Base-by-base conservation (phyloP, 2,888 invertebrate genomes). In the Odiellus spinosus region DNA sequence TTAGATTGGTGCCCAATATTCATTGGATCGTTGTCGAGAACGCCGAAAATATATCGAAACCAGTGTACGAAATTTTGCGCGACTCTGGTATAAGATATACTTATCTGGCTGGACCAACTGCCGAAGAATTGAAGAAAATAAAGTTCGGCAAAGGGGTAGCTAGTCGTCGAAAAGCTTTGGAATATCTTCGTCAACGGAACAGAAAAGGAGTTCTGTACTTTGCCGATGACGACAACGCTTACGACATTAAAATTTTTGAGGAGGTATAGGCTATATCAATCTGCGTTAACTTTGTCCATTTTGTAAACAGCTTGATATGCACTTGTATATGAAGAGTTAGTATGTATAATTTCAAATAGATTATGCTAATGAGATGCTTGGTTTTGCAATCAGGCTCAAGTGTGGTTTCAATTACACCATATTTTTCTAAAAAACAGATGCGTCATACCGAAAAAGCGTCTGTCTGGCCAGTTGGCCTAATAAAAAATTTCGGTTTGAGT, bases 11-110 rank as follows among this genome's bases (percentile, higher is more conserved):
- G 11, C 40, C 40, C 52, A 83, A 85, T 63, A 72, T 93, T 48
- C 82, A 87, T 63, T 93, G 93, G 93, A 78, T 93, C 55, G 71
- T 93, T 41, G 75, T 93, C 32, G 93, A 93, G 68, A 93, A 93
- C 66, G 73, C 85, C 0, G 69, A 71, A n/a, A 64, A 64, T 10
- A 82, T 76, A 61, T 79, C 80, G 1, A 64, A 67, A 17, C 69
- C 86, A 46, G 84, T 93, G 2, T 71, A 71, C 6, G 77, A 78
- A 52, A 69, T 88, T n/a, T 68, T 91, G 17, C 68, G 71, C 50
- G 74, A 75, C 40, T 77, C 79, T 36, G 75, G 73, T 10, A 64
- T 85, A 21, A 73, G 72, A 47, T 78, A 77, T 59, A 77, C 80
- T 33, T 70, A 69, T 56, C 65, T 85, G 14, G 70, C 72, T 58